Base-by-base conservation (phyloP, 2,888 invertebrate genomes). In the Dusona sp. region DNA sequence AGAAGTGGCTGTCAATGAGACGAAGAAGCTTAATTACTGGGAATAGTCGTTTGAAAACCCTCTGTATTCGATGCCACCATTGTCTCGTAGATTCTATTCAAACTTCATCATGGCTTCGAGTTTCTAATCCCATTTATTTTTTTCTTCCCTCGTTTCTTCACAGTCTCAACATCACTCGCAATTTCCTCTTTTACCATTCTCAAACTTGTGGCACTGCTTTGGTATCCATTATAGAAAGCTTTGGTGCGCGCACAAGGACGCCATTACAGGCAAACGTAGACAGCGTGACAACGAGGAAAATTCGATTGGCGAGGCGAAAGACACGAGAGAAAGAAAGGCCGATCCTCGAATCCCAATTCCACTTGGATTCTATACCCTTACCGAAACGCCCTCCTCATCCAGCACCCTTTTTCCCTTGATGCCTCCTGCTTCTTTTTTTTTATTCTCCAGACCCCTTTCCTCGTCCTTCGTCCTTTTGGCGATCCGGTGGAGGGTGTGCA, bases 261-360 rank as follows among this genome's bases (percentile, higher is more conserved):
- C 67, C 75, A 79, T 79, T 45, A 48, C 57, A 51, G 57, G 22
- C 42, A 67, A 61, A 57, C 73, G 36, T 83, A 86, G 83, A 68
- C 83, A 80, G 75, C 77, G 79, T 88, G 86, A 88, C 88, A 88
- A 87, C 83, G 54, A 54, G 73, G 85, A 84, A 87, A 88, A 88
- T 85, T 88, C 85, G 87, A 88, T 85, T 87, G 85, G 83, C 67
- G 82, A 85, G 61, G 65, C 65, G 75, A 74, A 54, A 84, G 79
- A 85, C 67, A 75, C 51, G 74, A 81, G 78, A 81, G 67, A 79
- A 67, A 83, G 75, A 73, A 72, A 83, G 79, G 77, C 81, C 45
- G 85, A 51, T 79, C 73, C 79, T 87, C 84, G 85, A 88, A 87
- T 84, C 73, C 84, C 85, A 87, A 88, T 88, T 85, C 84, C 78